These are phyloP conservation scores for Drosophila suzukii DNA, from an alignment of 1,140 invertebrate genomes.

Conservation along the genomic window DNA sequence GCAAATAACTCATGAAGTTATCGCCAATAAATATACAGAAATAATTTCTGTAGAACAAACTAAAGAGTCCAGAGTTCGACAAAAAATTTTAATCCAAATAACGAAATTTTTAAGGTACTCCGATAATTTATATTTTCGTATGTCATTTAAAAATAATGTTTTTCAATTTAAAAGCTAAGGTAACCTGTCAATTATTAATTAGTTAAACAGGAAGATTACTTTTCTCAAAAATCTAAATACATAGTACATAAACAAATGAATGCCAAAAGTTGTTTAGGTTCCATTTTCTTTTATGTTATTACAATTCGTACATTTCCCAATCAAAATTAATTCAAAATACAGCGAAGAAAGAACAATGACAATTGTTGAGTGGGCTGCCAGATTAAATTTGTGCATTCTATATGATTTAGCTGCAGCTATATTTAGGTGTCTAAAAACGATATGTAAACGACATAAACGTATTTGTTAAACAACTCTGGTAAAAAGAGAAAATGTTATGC, in stretches of 20 bases:
- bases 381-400: conserved; percentile 38
- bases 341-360: conserved; percentile 34
- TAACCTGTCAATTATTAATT: too few relatives aligned
- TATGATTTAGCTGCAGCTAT: conserved; percentile 42
- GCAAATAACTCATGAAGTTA: background rate
- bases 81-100: too few relatives aligned
- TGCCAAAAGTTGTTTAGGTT: background rate
- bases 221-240: background rate
- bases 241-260: background rate
- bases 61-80: too few relatives aligned
- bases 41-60: too few relatives aligned
- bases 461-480: conserved; percentile 1
- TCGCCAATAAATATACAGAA: background rate
- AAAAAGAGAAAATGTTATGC: background rate
- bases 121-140: too few relatives aligned
- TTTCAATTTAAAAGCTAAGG: too few relatives aligned
- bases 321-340: conserved; percentile 37
- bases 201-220: too few relatives aligned
- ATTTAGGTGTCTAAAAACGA: conserved; percentile 40
- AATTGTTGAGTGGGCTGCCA: conserved; percentile 35
- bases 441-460: conserved; percentile 23
- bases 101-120: too few relatives aligned
- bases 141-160: too few relatives aligned
- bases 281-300: background rate
- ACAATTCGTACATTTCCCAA: conserved; percentile 13